A percentile compares a stretch with the other conserved stretches of the same genome.
Evolutionary conservation across 1,140 invertebrate genomes (phyloP).

Genomic region (Oryzaephilus surinamensis): DNA sequence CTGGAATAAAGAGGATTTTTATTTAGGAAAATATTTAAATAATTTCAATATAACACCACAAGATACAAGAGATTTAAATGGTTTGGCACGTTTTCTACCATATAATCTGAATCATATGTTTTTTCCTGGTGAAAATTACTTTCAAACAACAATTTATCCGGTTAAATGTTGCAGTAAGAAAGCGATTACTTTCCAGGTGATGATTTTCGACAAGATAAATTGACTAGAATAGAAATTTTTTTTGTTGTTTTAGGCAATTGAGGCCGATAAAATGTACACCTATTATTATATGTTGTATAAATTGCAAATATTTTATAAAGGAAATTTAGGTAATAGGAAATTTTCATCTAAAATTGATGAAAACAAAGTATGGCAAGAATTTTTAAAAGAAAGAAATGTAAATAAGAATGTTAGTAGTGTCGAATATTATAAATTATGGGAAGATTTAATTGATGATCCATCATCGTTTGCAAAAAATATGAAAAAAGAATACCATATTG

Average conservation of each 20-base stretch:
- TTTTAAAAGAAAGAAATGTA: slow-evolving; percentile 20
- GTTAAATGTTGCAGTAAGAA: slow-evolving; percentile 27
- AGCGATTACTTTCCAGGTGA: slow-evolving; percentile 28
- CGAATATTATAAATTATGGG: slow-evolving; percentile 30
- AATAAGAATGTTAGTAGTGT: slow-evolving; percentile 16
- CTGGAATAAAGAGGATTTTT: slow-evolving; percentile 28
- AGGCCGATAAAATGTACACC: slow-evolving; percentile 29
- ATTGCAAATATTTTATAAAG: slow-evolving; percentile 25
- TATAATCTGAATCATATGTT: slow-evolving; percentile 26
- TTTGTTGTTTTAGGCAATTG: slow-evolving; percentile 20
- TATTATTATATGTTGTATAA: slow-evolving; percentile 29
- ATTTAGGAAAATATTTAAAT: slow-evolving; percentile 24
- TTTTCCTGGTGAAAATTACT: slow-evolving; percentile 21
- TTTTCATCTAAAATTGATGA: slow-evolving; percentile 10
- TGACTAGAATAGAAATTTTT: slow-evolving; percentile 6
- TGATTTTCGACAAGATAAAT: too few species aligned
- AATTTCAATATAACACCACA: slow-evolving; percentile 23
- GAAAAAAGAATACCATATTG: too few species aligned
- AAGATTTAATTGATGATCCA: slow-evolving; percentile 26
- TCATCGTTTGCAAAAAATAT: slow-evolving; percentile 23
- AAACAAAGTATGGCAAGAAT: slow-evolving; percentile 25
- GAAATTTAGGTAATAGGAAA: slow-evolving; percentile 22
- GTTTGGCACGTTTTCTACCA: slow-evolving; percentile 26
- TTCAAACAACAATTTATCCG: slow-evolving; percentile 23
- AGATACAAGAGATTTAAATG: slow-evolving; percentile 22